Base-by-base conservation (phyloP, 23 tunicate species). In the Diplosoma virens region DNA sequence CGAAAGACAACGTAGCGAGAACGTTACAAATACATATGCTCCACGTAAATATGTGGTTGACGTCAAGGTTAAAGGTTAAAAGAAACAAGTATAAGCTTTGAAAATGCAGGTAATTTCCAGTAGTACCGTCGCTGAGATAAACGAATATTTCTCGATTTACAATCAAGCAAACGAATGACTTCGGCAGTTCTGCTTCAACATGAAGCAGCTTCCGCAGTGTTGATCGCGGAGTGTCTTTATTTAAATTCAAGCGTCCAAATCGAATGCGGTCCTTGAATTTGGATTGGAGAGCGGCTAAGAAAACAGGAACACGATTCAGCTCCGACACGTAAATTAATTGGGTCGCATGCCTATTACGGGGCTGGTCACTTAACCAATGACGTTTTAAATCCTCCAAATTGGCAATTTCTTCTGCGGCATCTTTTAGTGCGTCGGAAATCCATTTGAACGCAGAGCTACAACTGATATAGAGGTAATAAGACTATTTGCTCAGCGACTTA, bases 1-100 rank as follows among this genome's bases (percentile, higher is more conserved):
- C 64, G 32, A 82, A 47, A 9, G 75, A 63, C 47, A 82, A 75
- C 23, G 41, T 25, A 25, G 73, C 87, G 30, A 82, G 33, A 7
- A 74, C 22, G 47, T 60, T 82, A 33, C 87, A 82, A 1, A 82
- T 32, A 64, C 75, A 82, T 3, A 82, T 63, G 30, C 87, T 82
- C 29, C 58, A 74, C 4, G 76, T 82, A 52, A 82, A 82, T 30
- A 82, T 29, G 23, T 74, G 33, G 36, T 82, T 82, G 17, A 82
- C 41, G 61, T 82, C 87, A 3, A 68, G 77, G 30, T 47, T 29
- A 64, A 72, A 30, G 25, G 20, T 47, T 50, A 11, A 22, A 24
- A 72, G 47, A 78, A 60, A 78, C 61, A 78, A 27, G 24, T 41
- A 65, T 41, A 78, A 78, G 30, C 37, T 32, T 1, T 23, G 7